These are phyloP conservation scores for Eciton burchellii DNA, from an alignment of 1,140 invertebrate genomes.

Conservation along the genomic window DNA sequence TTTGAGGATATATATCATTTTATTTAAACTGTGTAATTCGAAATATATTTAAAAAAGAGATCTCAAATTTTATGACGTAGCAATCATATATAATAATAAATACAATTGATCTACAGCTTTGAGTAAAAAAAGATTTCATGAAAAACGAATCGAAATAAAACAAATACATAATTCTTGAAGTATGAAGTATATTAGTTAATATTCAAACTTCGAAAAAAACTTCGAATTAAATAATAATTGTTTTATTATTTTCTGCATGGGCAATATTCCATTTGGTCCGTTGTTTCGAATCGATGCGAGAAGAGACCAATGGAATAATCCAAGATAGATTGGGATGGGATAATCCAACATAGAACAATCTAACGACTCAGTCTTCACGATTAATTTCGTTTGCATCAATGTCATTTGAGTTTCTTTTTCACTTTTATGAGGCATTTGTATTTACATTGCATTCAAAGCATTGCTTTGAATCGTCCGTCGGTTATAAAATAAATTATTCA, in stretches of 20 bases:
- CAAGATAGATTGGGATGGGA: background rate
- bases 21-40: background rate
- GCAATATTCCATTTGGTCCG: background rate
- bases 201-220: background rate
- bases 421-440: slow-evolving; percentile 45
- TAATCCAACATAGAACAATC: slow-evolving; percentile 15
- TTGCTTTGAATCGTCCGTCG: slow-evolving; percentile 23
- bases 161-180: background rate
- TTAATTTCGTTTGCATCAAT: slow-evolving; percentile 12
- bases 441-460: slow-evolving; percentile 41
- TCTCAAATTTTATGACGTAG: background rate
- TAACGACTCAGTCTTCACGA: slow-evolving; percentile 34
- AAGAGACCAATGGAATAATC: background rate
- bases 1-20: background rate
- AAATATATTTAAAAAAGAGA: background rate
- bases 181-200: slow-evolving; percentile 7
- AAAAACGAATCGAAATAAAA: background rate
- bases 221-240: background rate
- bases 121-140: background rate
- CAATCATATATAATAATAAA: too few relatives aligned
- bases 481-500: slow-evolving; percentile 60
- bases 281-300: background rate
- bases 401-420: slow-evolving; percentile 1
- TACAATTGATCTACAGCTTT: background rate
- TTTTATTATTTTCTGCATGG: background rate